These are phyloP conservation scores for Emydoidea blandingii DNA, from an alignment of 2,797 vertebrate genomes.

Conservation along the genomic window DNA sequence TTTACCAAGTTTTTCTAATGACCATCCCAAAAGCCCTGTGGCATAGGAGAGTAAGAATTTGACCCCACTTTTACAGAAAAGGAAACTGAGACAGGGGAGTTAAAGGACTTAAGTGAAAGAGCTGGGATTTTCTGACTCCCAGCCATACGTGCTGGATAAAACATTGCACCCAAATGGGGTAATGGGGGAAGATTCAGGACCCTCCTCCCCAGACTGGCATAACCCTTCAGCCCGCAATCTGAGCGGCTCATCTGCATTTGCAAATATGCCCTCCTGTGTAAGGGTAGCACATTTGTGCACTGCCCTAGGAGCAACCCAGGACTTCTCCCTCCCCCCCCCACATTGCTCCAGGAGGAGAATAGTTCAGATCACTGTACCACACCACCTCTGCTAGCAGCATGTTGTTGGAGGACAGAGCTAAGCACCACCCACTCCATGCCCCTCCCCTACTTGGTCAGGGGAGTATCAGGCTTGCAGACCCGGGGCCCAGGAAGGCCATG, in stretches of 20 bases:
- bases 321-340: background rate
- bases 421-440: background rate
- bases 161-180: background rate
- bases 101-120: background rate
- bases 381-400: background rate
- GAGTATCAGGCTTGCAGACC: accelerated
- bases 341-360: background rate
- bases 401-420: background rate
- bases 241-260: background rate
- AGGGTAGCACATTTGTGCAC: background rate
- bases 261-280: background rate
- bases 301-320: background rate
- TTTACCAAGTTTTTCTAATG: background rate
- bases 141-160: background rate
- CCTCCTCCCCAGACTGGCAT: background rate
- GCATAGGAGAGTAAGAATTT: background rate
- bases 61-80: background rate
- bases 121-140: background rate
- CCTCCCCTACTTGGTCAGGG: accelerated
- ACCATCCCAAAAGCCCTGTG: background rate
- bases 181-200: background rate
- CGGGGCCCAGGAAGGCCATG: accelerated
- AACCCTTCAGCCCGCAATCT: background rate
- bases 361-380: background rate
- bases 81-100: background rate